Evolutionary conservation across 2,888 invertebrate genomes (phyloP).

Genomic region (Cantharis flavilabris): DNA sequence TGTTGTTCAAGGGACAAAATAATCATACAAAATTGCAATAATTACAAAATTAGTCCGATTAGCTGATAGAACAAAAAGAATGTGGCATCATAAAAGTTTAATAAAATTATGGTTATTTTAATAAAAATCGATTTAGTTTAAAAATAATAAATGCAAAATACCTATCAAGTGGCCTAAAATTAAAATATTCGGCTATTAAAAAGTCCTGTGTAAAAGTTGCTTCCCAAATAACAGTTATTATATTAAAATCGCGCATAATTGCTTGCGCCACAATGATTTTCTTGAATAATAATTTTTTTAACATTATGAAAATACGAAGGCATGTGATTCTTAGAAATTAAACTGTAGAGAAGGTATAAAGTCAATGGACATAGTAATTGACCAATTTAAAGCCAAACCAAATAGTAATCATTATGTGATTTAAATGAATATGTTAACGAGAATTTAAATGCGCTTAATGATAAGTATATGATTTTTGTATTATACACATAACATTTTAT

Average conservation of each 20-base stretch:
- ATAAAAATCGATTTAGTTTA: constrained; percentile 14
- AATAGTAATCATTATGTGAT: constrained; percentile 4
- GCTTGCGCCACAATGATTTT: constrained; percentile 18
- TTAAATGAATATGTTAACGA: constrained; percentile 13
- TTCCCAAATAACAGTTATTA: constrained; percentile 19
- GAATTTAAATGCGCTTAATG: not conserved
- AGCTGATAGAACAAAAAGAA: not conserved
- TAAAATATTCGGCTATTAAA: constrained; percentile 9
- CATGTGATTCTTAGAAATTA: constrained; percentile 2
- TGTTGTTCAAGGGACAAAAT: not conserved
- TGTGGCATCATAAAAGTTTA: not conserved
- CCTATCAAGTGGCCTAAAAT: not conserved
- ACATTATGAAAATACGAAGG: not conserved
- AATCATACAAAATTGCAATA: not conserved
- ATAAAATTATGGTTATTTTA: constrained; percentile 13
- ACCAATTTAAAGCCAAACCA: not conserved
- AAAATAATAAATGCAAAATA: constrained; percentile 18
- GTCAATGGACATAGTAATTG: not conserved
- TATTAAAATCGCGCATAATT: constrained; percentile 25
- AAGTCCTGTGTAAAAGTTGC: not conserved
- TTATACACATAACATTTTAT: not conserved
- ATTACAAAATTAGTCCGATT: not conserved
- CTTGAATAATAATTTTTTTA: constrained; percentile 14
- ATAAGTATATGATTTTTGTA: not conserved
- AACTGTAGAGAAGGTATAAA: not conserved